Conservation (phyloP, 2,797 vertebrate species). For the Spinibarbus caldwelli region DNA sequence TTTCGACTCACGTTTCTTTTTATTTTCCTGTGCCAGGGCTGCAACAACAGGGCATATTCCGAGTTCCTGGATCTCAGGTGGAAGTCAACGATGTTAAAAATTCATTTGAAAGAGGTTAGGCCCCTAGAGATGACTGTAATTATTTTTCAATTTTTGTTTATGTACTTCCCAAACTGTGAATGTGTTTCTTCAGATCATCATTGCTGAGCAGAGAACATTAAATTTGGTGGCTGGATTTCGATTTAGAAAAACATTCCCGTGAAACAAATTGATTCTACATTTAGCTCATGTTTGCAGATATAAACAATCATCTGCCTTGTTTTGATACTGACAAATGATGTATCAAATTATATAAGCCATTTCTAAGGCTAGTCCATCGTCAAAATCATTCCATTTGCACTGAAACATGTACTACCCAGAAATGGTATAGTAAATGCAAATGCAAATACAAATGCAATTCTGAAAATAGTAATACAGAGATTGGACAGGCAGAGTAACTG, state of each 20-base stretch:
- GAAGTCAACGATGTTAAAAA: constrained; percentile 99
- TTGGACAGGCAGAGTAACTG: background rate
- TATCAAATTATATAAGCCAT: background rate
- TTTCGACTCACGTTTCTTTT: constrained; percentile 44
- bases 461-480: background rate
- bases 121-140: constrained; percentile 51
- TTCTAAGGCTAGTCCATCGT: background rate
- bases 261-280: constrained; percentile 8
- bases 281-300: constrained; percentile 10
- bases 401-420: background rate
- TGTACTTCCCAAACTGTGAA: constrained; percentile 2
- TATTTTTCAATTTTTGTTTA: constrained; percentile 62
- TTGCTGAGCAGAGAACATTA: constrained; percentile 4
- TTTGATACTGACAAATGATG: constrained; percentile 4
- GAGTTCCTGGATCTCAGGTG: constrained; percentile 97
- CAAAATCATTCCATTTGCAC: background rate
- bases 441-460: background rate
- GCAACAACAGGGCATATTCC: constrained; percentile 98
- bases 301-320: background rate
- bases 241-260: constrained; percentile 4
- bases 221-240: background rate
- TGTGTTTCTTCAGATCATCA: constrained; percentile 54
- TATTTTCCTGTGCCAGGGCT: constrained; percentile 79
- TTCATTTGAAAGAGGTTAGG: constrained; percentile 97
- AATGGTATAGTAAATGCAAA: background rate